Conservation (phyloP, 2,113 vertebrate species). For the Recurvirostra avosetta region DNA sequence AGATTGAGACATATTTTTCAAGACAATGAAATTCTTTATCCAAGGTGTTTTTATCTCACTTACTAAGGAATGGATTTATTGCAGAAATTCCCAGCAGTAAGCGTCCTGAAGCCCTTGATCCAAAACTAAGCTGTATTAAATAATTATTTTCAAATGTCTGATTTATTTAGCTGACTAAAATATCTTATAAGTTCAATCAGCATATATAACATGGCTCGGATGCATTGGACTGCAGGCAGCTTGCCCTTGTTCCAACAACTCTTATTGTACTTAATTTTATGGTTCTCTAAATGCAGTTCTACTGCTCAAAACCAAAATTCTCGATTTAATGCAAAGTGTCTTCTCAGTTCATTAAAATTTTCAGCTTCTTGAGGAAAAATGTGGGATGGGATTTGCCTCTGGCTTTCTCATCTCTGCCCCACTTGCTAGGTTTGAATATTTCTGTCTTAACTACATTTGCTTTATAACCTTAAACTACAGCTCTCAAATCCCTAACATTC, state of each 20-base stretch:
- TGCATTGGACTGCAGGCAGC: not conserved
- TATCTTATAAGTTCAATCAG: not conserved
- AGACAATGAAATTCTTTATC: too few species aligned
- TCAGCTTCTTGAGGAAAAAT: not conserved
- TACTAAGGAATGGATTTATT: not conserved
- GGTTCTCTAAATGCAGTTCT: not conserved
- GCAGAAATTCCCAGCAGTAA: not conserved
- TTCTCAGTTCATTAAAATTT: not conserved
- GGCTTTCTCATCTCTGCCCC: not conserved
- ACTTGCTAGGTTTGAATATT: not conserved
- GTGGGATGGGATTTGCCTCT: not conserved
- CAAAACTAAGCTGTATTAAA: not conserved
- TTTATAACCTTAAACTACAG: not conserved
- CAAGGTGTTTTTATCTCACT: not conserved
- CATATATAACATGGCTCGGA: not conserved
- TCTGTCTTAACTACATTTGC: not conserved
- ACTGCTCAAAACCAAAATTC: not conserved
- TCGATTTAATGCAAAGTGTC: not conserved
- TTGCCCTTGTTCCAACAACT: not conserved
- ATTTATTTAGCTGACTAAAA: not conserved
- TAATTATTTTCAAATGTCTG: not conserved
- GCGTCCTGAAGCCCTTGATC: not conserved
- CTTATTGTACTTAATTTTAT: not conserved
- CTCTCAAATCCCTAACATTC: not conserved
- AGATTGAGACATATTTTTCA: not conserved